These are phyloP conservation scores for Mimachlamys varia DNA, from an alignment of 2,888 invertebrate genomes.

Conservation along the genomic window DNA sequence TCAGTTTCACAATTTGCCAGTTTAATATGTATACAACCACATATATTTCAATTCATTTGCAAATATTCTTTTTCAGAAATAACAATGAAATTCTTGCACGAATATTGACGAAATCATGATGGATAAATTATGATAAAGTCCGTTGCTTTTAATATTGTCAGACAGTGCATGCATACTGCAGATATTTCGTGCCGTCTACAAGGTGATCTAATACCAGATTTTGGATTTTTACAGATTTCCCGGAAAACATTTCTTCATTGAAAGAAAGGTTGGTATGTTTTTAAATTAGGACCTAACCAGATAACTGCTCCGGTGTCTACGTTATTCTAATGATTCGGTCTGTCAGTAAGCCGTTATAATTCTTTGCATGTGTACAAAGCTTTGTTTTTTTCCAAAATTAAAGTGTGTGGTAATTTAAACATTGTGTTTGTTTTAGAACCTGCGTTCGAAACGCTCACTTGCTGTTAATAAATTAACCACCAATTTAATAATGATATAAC, in stretches of 20 bases:
- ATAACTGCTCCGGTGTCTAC: background rate
- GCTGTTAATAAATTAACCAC: no score
- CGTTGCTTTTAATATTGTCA: background rate
- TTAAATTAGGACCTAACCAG: no score
- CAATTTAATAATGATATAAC: no score
- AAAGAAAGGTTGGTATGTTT: constrained; percentile 19
- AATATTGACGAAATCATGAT: constrained; percentile 26
- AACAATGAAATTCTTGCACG: background rate
- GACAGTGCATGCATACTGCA: constrained; percentile 30
- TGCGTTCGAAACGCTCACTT: no score
- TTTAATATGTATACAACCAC: background rate
- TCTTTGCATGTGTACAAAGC: no score
- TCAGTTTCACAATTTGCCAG: background rate
- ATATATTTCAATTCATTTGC: background rate
- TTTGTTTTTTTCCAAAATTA: no score
- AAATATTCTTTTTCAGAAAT: background rate
- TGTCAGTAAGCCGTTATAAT: no score
- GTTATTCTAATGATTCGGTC: background rate
- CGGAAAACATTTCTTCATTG: constrained; percentile 23
- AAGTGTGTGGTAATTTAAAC: no score
- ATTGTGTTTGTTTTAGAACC: no score
- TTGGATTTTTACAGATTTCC: background rate
- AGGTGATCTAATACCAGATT: constrained; percentile 10
- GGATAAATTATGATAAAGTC: constrained; percentile 33
- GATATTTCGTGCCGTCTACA: constrained; percentile 5